Conservation (phyloP, 2,797 vertebrate species). For the Gambelia wislizenii region DNA sequence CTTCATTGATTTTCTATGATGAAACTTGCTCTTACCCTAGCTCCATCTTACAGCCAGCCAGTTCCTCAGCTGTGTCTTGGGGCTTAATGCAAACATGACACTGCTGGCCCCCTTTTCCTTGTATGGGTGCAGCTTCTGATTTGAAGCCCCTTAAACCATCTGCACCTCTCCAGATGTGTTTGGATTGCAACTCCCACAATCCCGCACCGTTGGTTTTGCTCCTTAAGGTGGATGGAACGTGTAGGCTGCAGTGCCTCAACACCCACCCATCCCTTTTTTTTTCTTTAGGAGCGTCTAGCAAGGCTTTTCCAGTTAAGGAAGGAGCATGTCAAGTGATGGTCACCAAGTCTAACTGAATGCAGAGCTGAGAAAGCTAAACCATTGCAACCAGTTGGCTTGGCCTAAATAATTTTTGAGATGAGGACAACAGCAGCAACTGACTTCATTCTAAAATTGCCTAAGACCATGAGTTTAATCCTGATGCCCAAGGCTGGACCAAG, state of each 20-base stretch:
- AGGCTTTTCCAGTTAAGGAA: background rate
- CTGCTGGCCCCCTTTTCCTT: background rate
- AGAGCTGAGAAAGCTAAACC: background rate
- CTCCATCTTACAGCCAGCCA: background rate
- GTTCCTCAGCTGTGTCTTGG: background rate
- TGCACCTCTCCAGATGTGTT: background rate
- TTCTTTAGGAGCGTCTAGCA: background rate
- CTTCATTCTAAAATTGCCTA: background rate
- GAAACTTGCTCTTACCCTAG: no score
- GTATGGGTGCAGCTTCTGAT: background rate
- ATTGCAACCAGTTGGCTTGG: background rate
- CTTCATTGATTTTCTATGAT: background rate
- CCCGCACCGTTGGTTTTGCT: no score
- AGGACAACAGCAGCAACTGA: background rate
- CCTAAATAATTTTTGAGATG: background rate
- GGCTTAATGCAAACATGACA: background rate
- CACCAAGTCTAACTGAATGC: background rate
- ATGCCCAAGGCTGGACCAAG: background rate
- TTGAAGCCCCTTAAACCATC: background rate
- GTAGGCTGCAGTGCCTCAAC: no score
- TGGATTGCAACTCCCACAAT: background rate
- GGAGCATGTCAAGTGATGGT: background rate
- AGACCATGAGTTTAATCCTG: background rate
- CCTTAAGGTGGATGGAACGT: no score
- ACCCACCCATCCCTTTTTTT: background rate